These are phyloP conservation scores for Microplitis manilae DNA, from an alignment of 2,888 invertebrate species.

Conservation along the genomic window DNA sequence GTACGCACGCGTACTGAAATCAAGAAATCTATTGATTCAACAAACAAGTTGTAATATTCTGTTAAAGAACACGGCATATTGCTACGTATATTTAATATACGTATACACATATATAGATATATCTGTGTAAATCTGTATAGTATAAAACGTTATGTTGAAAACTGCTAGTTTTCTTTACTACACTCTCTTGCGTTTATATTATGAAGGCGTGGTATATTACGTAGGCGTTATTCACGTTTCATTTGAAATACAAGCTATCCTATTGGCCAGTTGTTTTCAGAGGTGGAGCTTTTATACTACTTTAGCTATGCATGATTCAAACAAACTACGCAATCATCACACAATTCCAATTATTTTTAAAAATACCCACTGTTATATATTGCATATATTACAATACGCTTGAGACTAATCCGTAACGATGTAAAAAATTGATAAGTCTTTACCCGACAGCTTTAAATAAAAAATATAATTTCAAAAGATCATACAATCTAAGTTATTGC, in stretches of 20 bases:
- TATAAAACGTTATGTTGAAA: background rate
- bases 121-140: background rate
- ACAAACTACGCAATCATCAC: background rate
- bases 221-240: background rate
- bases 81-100: background rate
- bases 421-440: background rate
- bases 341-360: background rate
- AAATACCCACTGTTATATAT: background rate
- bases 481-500: too few species aligned
- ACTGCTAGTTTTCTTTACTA: background rate
- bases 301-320: background rate
- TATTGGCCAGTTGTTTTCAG: background rate
- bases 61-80: background rate
- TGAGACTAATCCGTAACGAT: background rate
- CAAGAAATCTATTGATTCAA: background rate
- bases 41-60: background rate
- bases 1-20: constrained; percentile 1
- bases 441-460: background rate
- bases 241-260: background rate
- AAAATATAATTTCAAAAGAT: background rate
- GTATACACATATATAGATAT: background rate
- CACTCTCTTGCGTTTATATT: background rate
- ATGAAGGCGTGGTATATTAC: constrained; percentile 1
- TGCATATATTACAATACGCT: background rate
- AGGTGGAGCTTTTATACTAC: background rate